Base-by-base conservation (phyloP, 2,113 vertebrate genomes). In the Oryctolagus cuniculus region DNA sequence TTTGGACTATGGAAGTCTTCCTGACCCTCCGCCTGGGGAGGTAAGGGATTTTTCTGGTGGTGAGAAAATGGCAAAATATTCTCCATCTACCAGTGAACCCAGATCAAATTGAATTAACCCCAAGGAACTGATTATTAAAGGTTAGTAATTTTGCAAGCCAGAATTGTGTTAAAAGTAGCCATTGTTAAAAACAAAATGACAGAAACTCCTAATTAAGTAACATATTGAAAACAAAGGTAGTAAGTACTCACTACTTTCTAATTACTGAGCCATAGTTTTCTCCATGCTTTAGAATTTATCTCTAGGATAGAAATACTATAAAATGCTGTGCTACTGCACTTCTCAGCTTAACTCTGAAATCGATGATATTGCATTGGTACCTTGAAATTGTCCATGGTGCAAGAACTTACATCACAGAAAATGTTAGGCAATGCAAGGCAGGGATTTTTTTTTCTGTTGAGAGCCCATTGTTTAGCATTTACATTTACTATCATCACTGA, bases 111-210 rank as follows among this genome's bases (percentile, higher is more conserved):
- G 61, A 93, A 66, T 25, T 16, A 61, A 51, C 25, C 61, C 64
- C 78, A 21, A 72, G 24, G 25, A 64, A 9, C 8, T 66, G 79
- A 55, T 64, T 75, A 27, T 58, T 74, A 72, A 64, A 66, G 10
- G 63, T 91, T 66, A 22, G 31, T 13, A 75, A 89, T 91, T 95
- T 86, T 89, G 11, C 69, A 81, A 93, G 78, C 16, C 36, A 87
- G 82, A 82, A 51, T 34, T 82, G 12, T 88, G 61, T 84, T 87
- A 66, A 77, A 55, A 15, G 58, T 3, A 64, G 16, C 2, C 49
- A 29, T 44, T 31, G 11, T 73, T 70, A 75, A 72, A 69, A 94
- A 38, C 58, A 44, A 92, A 75, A 77, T 10, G 25, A 17, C 31
- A 69, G 44, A 63, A 69, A 64, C 17, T 61, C 70, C 36, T 36